A percentile compares a stretch with the other conserved stretches of the same genome.
Conservation (phyloP, 1,140 invertebrate species). For the Drosophila kohkoa region DNA sequence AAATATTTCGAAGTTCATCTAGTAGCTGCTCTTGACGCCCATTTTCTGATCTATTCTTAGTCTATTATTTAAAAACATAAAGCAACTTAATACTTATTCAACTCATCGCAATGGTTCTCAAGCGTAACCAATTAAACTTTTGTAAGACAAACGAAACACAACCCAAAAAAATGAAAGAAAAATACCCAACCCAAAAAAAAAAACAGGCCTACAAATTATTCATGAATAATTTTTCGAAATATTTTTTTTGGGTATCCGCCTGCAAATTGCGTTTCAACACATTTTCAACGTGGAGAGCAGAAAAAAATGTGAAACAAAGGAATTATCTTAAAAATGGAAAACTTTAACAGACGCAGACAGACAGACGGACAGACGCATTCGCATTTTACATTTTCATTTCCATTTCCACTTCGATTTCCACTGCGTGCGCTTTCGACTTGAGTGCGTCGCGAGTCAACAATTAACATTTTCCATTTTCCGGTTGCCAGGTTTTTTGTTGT, state of each 20-base stretch:
- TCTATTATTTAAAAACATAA: not conserved
- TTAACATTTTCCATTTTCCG: constrained; percentile 81
- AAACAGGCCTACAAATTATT: constrained; percentile 56
- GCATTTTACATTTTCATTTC: constrained; percentile 49
- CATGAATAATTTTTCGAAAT: constrained; percentile 68
- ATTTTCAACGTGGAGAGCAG: constrained; percentile 41
- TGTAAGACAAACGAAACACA: constrained; percentile 21
- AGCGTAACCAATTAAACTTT: constrained; percentile 80
- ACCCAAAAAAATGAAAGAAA: constrained; percentile 9
- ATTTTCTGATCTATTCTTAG: not conserved
- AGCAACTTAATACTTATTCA: constrained; percentile 21
- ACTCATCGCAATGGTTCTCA: constrained; percentile 59
- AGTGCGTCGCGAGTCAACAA: constrained; percentile 71
- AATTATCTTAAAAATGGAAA: constrained; percentile 25
- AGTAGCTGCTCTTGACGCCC: not conserved
- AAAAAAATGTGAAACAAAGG: constrained; percentile 25
- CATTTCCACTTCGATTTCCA: constrained; percentile 60
- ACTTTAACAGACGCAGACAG: constrained; percentile 26
- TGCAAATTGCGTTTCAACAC: constrained; percentile 48
- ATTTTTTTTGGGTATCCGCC: constrained; percentile 34
- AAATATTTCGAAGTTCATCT: not conserved
- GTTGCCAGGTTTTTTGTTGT: constrained; percentile 54
- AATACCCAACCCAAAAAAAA: constrained; percentile 23
- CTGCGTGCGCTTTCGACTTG: constrained; percentile 69
- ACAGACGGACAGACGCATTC: constrained; percentile 33